These are phyloP conservation scores for Nasonovia ribisnigri DNA, from an alignment of 2,888 invertebrate genomes.

Conservation along the genomic window DNA sequence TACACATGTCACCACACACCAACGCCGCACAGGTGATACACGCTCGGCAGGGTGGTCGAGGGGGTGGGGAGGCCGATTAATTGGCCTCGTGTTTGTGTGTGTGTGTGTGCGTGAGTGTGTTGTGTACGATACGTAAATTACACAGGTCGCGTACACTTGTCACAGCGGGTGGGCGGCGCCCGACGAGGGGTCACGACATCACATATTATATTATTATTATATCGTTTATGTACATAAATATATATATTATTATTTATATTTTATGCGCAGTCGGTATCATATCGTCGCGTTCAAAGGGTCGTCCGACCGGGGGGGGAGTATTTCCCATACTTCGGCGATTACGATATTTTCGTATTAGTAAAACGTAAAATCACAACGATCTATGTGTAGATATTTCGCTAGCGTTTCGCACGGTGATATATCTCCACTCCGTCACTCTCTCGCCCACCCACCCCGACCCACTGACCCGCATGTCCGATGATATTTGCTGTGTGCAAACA, in stretches of 20 bases:
- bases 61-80: conserved; percentile 25
- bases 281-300: not conserved
- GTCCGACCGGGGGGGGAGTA: not conserved
- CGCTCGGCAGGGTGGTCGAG: not conserved
- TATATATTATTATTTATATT: not conserved
- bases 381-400: not conserved
- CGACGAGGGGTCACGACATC: not conserved
- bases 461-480: not conserved
- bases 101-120: not conserved
- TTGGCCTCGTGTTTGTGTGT: not conserved
- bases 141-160: conserved; percentile 47
- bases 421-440: not conserved
- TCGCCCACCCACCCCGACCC: not conserved
- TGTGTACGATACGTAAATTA: conserved; percentile 50
- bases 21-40: conserved; percentile 10
- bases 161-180: conserved; percentile 36
- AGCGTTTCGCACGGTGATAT: not conserved
- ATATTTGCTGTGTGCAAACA: not conserved
- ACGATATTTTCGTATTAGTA: not conserved
- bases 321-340: not conserved
- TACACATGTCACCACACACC: not conserved
- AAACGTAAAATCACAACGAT: not conserved
- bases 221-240: not conserved
- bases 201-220: not conserved
- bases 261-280: not conserved